These are phyloP conservation scores for Drosophila mimetica DNA, from an alignment of 2,888 invertebrate species.

Conservation along the genomic window DNA sequence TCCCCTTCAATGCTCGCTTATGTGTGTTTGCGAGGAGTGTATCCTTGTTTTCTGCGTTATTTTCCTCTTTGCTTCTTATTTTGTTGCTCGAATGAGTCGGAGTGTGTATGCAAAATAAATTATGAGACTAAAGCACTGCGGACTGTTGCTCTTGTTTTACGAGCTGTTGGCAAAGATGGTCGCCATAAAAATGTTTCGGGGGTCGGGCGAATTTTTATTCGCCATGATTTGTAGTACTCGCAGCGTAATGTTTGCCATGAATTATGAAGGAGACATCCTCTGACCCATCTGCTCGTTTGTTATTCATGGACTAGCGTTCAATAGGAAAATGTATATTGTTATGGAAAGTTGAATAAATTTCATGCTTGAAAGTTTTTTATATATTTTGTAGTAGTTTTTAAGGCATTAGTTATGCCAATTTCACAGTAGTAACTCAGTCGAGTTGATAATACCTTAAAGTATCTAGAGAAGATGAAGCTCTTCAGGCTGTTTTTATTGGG, in stretches of 20 bases:
- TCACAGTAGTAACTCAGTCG: not conserved
- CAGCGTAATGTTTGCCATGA: conserved; percentile 32
- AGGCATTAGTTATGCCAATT: not conserved
- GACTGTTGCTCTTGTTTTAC: conserved; percentile 46
- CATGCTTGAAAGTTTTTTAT: not conserved
- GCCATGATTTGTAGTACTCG: conserved; percentile 40
- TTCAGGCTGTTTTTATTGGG: not conserved
- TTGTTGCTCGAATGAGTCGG: conserved; percentile 22
- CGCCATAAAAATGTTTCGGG: conserved; percentile 28
- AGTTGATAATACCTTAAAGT: not conserved
- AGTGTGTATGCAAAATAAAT: conserved; percentile 55
- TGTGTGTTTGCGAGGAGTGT: conserved; percentile 7
- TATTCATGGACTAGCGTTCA: conserved; percentile 12
- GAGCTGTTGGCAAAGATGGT: conserved; percentile 44
- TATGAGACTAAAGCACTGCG: conserved; percentile 35
- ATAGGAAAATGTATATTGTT: conserved; percentile 10
- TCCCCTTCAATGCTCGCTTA: conserved; percentile 19
- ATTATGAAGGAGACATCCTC: conserved; percentile 27
- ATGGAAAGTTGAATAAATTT: conserved; percentile 6
- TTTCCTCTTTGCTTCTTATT: not conserved
- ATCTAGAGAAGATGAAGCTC: not conserved
- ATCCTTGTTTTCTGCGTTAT: conserved; percentile 5
- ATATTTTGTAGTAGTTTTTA: not conserved
- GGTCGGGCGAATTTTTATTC: conserved; percentile 23
- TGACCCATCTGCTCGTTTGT: conserved; percentile 22